Evolutionary conservation across 1,140 invertebrate genomes (phyloP).

Genomic region (Trichonephila inaurata): DNA sequence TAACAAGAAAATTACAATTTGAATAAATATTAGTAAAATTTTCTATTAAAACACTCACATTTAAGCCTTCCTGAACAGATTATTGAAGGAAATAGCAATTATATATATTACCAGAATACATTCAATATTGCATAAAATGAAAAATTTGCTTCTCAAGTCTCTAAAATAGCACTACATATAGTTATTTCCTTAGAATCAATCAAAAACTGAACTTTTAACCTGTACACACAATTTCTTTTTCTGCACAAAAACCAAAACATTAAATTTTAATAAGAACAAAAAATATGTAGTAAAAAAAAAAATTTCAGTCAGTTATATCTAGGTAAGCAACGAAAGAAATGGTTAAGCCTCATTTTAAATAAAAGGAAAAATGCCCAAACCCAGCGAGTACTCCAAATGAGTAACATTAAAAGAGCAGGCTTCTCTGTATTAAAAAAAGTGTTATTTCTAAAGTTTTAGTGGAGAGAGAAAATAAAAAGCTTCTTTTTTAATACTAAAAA

Average conservation of each 20-base stretch:
- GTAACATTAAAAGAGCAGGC: conserved; percentile 14
- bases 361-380: conserved; percentile 2
- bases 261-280: background rate
- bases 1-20: too few relatives aligned
- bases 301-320: background rate
- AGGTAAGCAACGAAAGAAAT: background rate
- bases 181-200: too few relatives aligned
- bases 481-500: conserved; percentile 63
- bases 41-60: too few relatives aligned
- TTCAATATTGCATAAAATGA: too few relatives aligned
- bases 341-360: background rate
- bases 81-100: too few relatives aligned
- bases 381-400: background rate
- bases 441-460: conserved; percentile 50
- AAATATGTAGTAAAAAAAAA: background rate
- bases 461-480: conserved; percentile 61
- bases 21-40: too few relatives aligned
- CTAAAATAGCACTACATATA: too few relatives aligned
- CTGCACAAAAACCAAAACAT: background rate
- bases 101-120: too few relatives aligned
- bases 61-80: too few relatives aligned
- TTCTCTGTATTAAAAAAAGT: background rate
- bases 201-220: too few relatives aligned
- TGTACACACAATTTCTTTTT: background rate
- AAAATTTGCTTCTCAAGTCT: too few relatives aligned